Percentiles rank a stretch among this genome's conserved stretches.
Evolutionary conservation across 2,797 vertebrate genomes (phyloP).

Genomic region (Manis javanica): DNA sequence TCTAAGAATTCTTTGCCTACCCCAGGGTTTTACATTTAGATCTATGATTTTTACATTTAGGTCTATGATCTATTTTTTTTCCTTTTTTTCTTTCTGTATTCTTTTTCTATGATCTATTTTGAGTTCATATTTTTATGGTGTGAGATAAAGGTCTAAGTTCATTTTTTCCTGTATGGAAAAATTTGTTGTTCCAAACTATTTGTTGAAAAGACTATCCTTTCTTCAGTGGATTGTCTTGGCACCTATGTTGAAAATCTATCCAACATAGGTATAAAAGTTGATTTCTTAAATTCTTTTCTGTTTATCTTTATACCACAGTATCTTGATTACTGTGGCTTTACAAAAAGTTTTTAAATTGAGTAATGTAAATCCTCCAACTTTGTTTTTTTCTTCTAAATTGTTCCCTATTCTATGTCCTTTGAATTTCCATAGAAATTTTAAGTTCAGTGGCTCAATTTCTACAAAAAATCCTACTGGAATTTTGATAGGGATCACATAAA

Average conservation of each 20-base stretch:
- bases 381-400: not conserved
- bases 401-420: not conserved
- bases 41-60: not conserved
- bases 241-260: not conserved
- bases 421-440: not conserved
- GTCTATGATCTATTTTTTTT: not conserved
- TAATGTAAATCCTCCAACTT: not conserved
- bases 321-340: constrained; percentile 4
- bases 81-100: no score
- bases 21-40: not conserved
- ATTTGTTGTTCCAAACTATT: not conserved
- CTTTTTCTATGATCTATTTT: not conserved
- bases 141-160: not conserved
- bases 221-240: not conserved
- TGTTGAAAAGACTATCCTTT: no score
- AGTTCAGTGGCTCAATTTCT: not conserved
- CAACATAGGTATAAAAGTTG: not conserved
- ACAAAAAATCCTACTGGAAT: not conserved
- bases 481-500: not conserved
- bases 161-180: not conserved
- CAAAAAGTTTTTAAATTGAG: not conserved
- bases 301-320: not conserved
- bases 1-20: constrained; percentile 7
- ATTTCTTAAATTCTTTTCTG: constrained; percentile 3
- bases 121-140: constrained; percentile 4